Base-by-base conservation (phyloP, 2,888 invertebrate species). In the Lasioglossum pauxillum region DNA sequence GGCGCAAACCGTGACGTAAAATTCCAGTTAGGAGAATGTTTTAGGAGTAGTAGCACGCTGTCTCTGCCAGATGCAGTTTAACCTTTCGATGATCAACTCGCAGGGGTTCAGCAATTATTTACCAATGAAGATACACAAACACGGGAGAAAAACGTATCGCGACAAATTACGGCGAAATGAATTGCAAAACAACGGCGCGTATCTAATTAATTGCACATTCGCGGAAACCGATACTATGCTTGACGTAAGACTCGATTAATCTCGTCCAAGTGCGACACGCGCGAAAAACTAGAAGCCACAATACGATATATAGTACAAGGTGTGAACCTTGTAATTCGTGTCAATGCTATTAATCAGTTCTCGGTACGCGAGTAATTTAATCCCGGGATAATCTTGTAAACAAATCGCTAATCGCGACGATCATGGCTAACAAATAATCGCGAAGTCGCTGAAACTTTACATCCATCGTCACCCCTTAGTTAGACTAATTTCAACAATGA, bases 201-300 rank as follows among this genome's bases (percentile, higher is more conserved):
- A 38, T n/a, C 23, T 5, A n/a, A 69, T 38, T 69, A 69, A 41
- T 69, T 8, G 12, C 23, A 69, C 23, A 23, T 38, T 38, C 41
- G 38, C 69, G 41, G 69, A 69, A 69, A 69, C 41, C 5, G n/a
- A 38, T 23, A 35, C 23, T 12, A 5, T 69, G 38, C 19, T 69
- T 69, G 69, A 69, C 69, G 69, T 69, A 69, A n/a, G 41, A 38
- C 12, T 23, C 38, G 35, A 69, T 69, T 41, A 69, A 69, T 38
- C 69, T 38, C 69, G 35, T n/a, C 35, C 7, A 35, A 14, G 31
- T 4, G 69, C 35, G 35, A 41, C 14, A 69, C 38, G 23, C 38
- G 69, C 69, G 35, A 38, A 23, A 19, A 38, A 23, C 35, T 23
- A 10, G 23, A 19, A 69, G 69, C n/a, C 69, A 38, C 41, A 5